Percentiles rank a stretch among this genome's conserved stretches.
These are phyloP conservation scores for Lysandra bellargus DNA, from an alignment of 2,888 invertebrate species.

Conservation along the genomic window DNA sequence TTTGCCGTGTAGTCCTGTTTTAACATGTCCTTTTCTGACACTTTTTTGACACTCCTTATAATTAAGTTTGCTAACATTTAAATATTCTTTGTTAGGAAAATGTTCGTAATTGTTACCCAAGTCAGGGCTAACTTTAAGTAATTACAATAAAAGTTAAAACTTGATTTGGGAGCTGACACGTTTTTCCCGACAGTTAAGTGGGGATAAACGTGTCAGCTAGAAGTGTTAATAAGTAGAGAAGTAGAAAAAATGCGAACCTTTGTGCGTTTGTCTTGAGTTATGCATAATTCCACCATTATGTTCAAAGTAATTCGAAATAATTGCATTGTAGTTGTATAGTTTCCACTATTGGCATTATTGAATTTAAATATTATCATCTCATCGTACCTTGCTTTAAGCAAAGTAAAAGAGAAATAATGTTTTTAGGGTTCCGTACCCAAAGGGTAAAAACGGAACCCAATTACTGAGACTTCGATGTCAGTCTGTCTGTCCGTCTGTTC, in stretches of 20 bases:
- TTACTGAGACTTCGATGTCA: too few relatives aligned
- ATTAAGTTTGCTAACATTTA: too few relatives aligned
- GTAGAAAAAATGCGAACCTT: slow-evolving; percentile 3
- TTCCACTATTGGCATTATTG: neutral
- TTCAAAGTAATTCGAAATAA: neutral
- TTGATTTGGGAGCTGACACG: neutral
- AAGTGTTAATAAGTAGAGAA: neutral
- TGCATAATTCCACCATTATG: slow-evolving; percentile 16
- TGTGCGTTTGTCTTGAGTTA: neutral
- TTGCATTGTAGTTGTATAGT: slow-evolving; percentile 11
- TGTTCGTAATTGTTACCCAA: too few relatives aligned
- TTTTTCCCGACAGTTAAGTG: too few relatives aligned
- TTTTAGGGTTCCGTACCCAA: too few relatives aligned
- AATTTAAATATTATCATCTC: neutral
- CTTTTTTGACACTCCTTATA: too few relatives aligned
- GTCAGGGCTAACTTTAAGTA: too few relatives aligned
- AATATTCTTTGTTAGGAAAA: too few relatives aligned
- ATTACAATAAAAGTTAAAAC: too few relatives aligned
- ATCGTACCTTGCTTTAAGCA: neutral
- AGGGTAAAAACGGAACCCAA: too few relatives aligned
- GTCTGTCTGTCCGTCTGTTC: too few relatives aligned
- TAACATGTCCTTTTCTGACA: too few relatives aligned
- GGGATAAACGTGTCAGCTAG: neutral
- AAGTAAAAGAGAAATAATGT: neutral
- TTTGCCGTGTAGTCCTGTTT: neutral